Evolutionary conservation across 2,888 invertebrate species (phyloP).

Genomic region (Heteromurus nitidus): DNA sequence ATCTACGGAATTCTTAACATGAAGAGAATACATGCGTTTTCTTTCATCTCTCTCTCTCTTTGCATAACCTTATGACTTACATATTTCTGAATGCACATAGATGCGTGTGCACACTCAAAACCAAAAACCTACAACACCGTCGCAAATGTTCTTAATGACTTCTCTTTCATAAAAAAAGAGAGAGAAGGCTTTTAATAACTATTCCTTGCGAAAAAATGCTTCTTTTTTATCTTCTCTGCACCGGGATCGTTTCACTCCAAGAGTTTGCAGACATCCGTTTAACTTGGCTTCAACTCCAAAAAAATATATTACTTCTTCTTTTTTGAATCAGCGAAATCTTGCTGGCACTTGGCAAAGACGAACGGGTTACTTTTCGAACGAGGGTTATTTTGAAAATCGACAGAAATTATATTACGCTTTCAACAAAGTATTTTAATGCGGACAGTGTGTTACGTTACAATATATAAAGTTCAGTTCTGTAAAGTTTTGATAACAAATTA

Average conservation of each 20-base stretch:
- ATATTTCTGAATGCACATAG: conserved; percentile 15
- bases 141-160: background rate
- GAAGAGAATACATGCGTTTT: no score
- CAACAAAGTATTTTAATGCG: no score
- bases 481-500: no score
- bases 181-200: background rate
- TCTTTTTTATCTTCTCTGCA: no score
- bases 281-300: conserved; percentile 5
- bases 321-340: background rate
- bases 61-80: conserved; percentile 61
- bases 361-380: no score
- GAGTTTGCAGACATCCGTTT: background rate
- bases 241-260: background rate
- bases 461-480: no score
- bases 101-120: background rate
- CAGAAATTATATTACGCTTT: no score
- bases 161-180: background rate
- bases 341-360: background rate
- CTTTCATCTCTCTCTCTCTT: conserved; percentile 24
- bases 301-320: background rate
- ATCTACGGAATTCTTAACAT: no score
- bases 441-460: no score
- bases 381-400: no score
- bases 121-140: no score
- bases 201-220: no score